Evolutionary conservation across 2,888 invertebrate genomes (phyloP).

Genomic region (Ceratothoa steindachneri): DNA sequence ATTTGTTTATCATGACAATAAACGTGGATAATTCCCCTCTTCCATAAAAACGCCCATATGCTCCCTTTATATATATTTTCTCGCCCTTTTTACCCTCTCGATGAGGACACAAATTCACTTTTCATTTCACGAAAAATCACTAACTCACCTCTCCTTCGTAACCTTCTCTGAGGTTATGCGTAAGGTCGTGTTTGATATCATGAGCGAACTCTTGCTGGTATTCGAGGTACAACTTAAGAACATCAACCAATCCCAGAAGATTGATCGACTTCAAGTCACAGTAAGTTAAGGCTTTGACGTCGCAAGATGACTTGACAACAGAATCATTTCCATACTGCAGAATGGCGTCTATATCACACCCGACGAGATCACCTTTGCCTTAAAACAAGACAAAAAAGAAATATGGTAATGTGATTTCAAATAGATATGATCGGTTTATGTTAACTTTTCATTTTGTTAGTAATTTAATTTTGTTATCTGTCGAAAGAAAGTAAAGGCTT

Average conservation of each 20-base stretch:
- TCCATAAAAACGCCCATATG: too few relatives aligned
- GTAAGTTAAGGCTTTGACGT: constrained; percentile 90
- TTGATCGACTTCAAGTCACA: constrained; percentile 93
- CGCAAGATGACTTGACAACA: constrained; percentile 87
- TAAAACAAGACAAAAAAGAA: constrained; percentile 47
- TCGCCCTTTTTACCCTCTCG: too few relatives aligned
- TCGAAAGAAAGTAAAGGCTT: too few relatives aligned
- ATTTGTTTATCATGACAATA: too few relatives aligned
- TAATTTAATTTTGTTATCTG: too few relatives aligned
- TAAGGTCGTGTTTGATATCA: constrained; percentile 90
- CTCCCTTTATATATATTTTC: too few relatives aligned
- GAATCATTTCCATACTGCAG: constrained; percentile 65
- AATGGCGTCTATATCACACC: constrained; percentile 82
- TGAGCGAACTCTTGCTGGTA: constrained; percentile 90
- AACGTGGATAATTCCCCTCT: too few relatives aligned
- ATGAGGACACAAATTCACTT: too few relatives aligned
- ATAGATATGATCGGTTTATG: too few relatives aligned
- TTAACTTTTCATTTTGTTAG: too few relatives aligned
- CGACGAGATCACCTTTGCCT: constrained; percentile 95
- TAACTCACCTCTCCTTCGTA: constrained; percentile 75
- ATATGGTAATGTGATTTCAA: too few relatives aligned
- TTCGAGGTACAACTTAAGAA: constrained; percentile 83
- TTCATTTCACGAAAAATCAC: too few relatives aligned
- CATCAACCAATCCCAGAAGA: constrained; percentile 83
- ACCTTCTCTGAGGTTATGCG: constrained; percentile 88